Base-by-base conservation (phyloP, 2,888 invertebrate species). In the Scaptomyza flava region DNA sequence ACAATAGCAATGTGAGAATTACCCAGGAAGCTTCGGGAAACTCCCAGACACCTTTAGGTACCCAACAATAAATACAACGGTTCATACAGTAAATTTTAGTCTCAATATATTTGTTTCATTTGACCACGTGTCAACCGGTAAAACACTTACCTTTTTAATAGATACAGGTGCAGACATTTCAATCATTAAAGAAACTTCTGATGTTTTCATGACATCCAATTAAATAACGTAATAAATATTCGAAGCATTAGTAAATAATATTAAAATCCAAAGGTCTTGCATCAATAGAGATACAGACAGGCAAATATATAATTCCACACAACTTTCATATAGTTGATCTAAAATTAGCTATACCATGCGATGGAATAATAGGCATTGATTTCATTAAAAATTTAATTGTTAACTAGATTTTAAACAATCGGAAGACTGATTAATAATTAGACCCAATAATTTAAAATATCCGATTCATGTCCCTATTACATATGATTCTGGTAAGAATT, bases 51-150 rank as follows among this genome's bases (percentile, higher is more conserved):
- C 42, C 62, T 47, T 62, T 43, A 62, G 12, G 20, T 34, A 11
- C 41, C 11, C 46, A 42, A 42, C 54, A 54, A 8, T 54, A 62
- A 30, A n/a, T n/a, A n/a, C n/a, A n/a, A 53, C 2, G 34, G 48
- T 61, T 61, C 38, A 60, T 14, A 31, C 60, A 2, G 45, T 52
- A 34, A 52, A 60, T 51, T 51, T 61, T 36, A 61, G 36, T 20
- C 48, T 33, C 6, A 61, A 62, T 12, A 34, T 63, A 33, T 63
- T 62, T 14, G 54, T 38, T n/a, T 8, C 36, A 14, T 62, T 62
- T 17, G 36, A 5, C 14, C 42, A 50, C 11, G 31, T 52, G 12
- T 12, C 57, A n/a, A 59, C 58, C 27, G 58, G 50, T 33, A 59
- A 59, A 34, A 31, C 50, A 34, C 33, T 59, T 14, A 20, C 48